Base-by-base conservation (phyloP, 2,888 invertebrate genomes). In the Syrista parreyssii region DNA sequence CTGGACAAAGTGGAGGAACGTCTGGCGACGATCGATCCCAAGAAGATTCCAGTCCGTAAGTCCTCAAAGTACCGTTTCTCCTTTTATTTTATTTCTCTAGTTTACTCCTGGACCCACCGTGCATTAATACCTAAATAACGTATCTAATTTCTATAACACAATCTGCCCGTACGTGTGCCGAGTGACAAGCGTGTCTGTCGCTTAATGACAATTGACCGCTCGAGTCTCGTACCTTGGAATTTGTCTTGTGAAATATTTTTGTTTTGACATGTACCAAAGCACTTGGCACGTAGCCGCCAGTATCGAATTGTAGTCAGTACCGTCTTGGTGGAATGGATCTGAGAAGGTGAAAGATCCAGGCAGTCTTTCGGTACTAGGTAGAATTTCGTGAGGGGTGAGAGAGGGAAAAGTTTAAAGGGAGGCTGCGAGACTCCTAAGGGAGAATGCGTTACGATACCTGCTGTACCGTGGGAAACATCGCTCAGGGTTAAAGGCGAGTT, bases 1-100 rank as follows among this genome's bases (percentile, higher is more conserved):
- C 94, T 98, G 86, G 93, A 93, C 85, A 93, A 92, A 86, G 94
- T 97, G 86, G 95, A 95, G 89, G 94, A 94, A 85, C 93, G 94
- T 87, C 95, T 97, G 87, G 93, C 93, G 87, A 93, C 93, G 82
- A 95, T 95, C 92, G 97, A 98, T 92, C 97, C 98, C 80, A 97
- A 97, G 93, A 95, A 95, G 92, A 96, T 97, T 91, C 95, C 97
- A 95, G 97, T 98, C 94, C 97, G 98, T 98, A 93, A 98, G 98
- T 98, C 68, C 32, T 23, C 11, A 30, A 75, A 75, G 23, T 23
- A 68, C 6, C 33, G 55, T 55, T 55, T 55, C 9, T 9, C 1
- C 15, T 55, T 15, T 34, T 34, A n/a, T n/a, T n/a, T n/a, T n/a
- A n/a, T n/a, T n/a, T 23, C 2, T 55, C 9, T 23, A 40, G 23